phyloP scores from a whole-genome alignment of 2,797 vertebrate genomes.

The Leptatherina wallacei region DNA sequence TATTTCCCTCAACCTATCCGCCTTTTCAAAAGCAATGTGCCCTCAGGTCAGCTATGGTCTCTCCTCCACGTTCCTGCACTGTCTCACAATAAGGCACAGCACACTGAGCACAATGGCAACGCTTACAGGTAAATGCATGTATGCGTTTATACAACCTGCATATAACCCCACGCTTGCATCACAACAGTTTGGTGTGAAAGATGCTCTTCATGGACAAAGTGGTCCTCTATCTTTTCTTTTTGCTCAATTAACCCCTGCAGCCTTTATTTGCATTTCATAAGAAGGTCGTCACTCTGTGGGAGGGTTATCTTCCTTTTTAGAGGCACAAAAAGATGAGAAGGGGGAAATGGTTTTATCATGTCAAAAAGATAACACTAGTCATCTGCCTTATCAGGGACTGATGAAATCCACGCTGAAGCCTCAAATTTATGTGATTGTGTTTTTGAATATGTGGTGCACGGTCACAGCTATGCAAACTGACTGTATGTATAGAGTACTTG shows the following conservation, averaged over 20 bases:
- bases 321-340: conserved; percentile 81
- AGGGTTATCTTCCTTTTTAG: conserved; percentile 84
- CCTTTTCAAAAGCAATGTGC: conserved; percentile 77
- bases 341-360: conserved; percentile 85
- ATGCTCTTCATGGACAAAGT: conserved; percentile 65
- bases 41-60: conserved; percentile 56
- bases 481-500: conserved; percentile 9
- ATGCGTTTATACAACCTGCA: conserved; percentile 12
- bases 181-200: conserved; percentile 45
- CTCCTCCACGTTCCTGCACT: conserved; percentile 38
- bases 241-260: conserved; percentile 86
- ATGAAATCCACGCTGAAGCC: conserved; percentile 76
- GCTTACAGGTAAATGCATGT: conserved; percentile 2
- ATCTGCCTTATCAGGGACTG: conserved; percentile 90
- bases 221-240: conserved; percentile 69
- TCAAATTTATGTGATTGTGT: conserved; percentile 29
- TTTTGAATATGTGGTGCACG: conserved; percentile 37
- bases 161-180: conserved; percentile 29
- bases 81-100: conserved; percentile 32
- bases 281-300: conserved; percentile 71
- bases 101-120: conserved; percentile 24
- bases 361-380: conserved; percentile 90
- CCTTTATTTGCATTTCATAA: conserved; percentile 90
- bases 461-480: conserved; percentile 5
- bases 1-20: conserved; percentile 54